Base-by-base conservation (phyloP, 2,888 invertebrate genomes). In the Erebia ligea region DNA sequence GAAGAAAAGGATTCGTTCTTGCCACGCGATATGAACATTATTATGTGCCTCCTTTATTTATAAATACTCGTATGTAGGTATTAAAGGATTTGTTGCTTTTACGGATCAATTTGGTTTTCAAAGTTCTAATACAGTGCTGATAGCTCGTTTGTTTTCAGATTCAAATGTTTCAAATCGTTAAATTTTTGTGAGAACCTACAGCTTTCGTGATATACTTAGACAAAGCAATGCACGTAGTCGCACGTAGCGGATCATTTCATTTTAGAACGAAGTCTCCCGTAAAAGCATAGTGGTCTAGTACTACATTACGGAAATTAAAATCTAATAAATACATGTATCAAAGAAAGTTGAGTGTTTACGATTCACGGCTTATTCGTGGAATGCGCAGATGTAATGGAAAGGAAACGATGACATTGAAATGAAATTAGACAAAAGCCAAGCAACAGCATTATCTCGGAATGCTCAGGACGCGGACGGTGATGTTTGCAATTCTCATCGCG, bases 401-500 rank as follows among this genome's bases (percentile, higher is more conserved):
- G 59, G 68, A 70, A 67, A 73, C 64, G 68, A 42, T 70, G 71
- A 76, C 75, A 76, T 75, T 74, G 73, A 76, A 76, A 73, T 71
- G 64, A 76, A 78, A 78, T 77, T 76, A 74, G 76, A 71, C 70
- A 75, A 76, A 76, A 68, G 73, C 68, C 76, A 74, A 75, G 72
- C 70, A 75, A 76, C 76, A 68, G 73, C 67, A 71, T 75, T 76
- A 76, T 75, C 74, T 72, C 58, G 70, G 68, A 72, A 70, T 81
- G 79, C 80, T 78, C 79, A 70, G 68, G 64, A 72, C 62, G 62
- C 70, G 68, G 64, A 70, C 62, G 62, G 78, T 80, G 82, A 82
- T 88, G 85, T 86, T 88, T 86, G 85, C 85, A 79, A 84, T 87
- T 86, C 86, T 83, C 84, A 80, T 81, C 80, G 83, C 79, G 84